phyloP scores from a whole-genome alignment of 2,113 vertebrate species.

The Papio anubis region DNA sequence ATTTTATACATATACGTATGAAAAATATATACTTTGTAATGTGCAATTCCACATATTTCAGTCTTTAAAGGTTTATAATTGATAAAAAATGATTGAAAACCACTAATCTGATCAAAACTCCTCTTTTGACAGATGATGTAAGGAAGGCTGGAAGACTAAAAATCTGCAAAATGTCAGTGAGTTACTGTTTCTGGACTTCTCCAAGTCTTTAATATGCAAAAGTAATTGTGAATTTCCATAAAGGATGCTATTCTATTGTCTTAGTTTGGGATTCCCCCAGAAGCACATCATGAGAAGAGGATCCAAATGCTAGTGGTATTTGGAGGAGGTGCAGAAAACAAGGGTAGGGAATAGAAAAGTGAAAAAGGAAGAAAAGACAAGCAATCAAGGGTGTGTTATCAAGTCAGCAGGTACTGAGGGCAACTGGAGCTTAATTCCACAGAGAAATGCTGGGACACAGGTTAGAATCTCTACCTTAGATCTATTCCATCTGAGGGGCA shows the following conservation, averaged over 20 bases:
- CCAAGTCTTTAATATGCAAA: background rate
- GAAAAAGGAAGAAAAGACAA: background rate
- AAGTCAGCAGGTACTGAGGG: background rate
- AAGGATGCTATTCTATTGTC: background rate
- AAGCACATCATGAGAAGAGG: background rate
- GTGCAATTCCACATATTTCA: background rate
- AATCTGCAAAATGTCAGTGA: background rate
- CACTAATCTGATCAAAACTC: background rate
- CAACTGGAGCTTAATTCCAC: background rate
- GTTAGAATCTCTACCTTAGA: background rate
- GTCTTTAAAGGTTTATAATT: background rate
- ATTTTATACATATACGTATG: background rate
- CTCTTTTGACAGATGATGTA: background rate
- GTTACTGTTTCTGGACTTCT: background rate
- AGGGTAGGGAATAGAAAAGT: background rate
- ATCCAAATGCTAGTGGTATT: background rate
- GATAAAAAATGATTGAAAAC: slow-evolving; percentile 8
- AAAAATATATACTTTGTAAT: background rate
- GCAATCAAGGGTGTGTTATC: background rate
- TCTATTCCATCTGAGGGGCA: background rate
- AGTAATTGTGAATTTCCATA: background rate
- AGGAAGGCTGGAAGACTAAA: background rate
- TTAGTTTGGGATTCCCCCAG: background rate
- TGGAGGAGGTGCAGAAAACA: background rate
- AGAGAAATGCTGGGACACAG: background rate